Conservation (phyloP, 2,888 invertebrate genomes). For the Lepetodrilus schrolli region DNA sequence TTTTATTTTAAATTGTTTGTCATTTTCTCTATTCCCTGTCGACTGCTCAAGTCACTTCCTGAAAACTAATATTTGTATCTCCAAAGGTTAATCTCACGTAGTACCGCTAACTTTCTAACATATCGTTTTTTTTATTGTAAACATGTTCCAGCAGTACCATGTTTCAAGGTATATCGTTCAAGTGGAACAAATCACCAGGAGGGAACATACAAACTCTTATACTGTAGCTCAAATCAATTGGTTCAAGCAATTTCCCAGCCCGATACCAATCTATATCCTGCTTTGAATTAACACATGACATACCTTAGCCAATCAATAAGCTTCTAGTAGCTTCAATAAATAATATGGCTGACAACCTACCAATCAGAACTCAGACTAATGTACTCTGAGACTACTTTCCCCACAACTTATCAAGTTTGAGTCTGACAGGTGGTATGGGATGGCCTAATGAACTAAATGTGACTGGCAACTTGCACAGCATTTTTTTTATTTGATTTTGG, state of each 20-base stretch:
- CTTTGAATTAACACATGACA: conserved; percentile 27
- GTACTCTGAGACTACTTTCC: background rate
- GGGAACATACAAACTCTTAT: too few species aligned
- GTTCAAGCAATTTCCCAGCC: background rate
- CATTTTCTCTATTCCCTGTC: background rate
- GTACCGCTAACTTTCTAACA: too few species aligned
- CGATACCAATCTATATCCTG: conserved; percentile 15
- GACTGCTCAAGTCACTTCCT: too few species aligned
- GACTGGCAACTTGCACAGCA: background rate
- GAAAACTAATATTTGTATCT: too few species aligned
- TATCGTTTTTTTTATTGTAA: too few species aligned
- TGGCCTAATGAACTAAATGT: background rate
- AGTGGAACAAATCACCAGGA: too few species aligned
- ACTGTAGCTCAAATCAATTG: conserved; percentile 10
- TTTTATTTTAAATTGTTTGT: too few species aligned
- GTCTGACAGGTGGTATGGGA: background rate
- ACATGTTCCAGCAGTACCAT: too few species aligned
- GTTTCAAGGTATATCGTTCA: too few species aligned
- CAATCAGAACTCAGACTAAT: background rate
- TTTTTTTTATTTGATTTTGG: background rate
- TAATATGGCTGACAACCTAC: background rate
- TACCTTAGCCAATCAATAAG: conserved; percentile 21
- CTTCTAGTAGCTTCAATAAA: background rate
- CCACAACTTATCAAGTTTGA: background rate
- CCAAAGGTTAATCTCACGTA: too few species aligned